These are phyloP conservation scores for Ericerus pela DNA, from an alignment of 1,140 invertebrate species.

Conservation along the genomic window DNA sequence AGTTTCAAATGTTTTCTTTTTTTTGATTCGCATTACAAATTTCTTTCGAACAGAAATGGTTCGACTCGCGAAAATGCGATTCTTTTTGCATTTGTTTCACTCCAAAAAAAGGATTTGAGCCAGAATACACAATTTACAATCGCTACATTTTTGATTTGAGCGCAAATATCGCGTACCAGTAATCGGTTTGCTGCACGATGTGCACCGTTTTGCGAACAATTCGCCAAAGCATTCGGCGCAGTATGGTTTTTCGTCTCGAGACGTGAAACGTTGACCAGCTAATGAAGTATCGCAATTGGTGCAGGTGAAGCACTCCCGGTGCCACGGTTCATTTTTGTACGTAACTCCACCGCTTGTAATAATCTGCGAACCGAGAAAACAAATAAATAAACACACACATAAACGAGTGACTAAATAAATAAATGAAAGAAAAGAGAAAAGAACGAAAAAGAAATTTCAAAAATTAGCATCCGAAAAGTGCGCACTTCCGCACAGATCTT, in stretches of 20 bases:
- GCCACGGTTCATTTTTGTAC: conserved; percentile 99
- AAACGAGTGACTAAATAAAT: not conserved
- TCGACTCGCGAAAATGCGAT: no score
- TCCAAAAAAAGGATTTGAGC: no score
- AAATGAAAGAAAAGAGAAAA: not conserved
- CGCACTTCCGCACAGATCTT: not conserved
- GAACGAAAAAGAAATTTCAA: not conserved
- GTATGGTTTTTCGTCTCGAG: conserved; percentile 95
- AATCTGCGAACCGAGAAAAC: conserved; percentile 50
- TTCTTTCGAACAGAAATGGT: no score
- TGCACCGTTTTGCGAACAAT: conserved; percentile 95
- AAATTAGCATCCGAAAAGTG: not conserved
- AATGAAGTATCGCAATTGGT: conserved; percentile 88
- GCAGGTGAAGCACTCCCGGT: conserved; percentile 97
- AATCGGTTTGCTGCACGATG: conserved; percentile 90
- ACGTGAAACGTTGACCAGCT: conserved; percentile 96
- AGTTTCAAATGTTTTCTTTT: no score
- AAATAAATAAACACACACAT: not conserved
- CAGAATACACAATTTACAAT: no score
- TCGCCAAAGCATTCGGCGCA: conserved; percentile 98
- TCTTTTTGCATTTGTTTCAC: no score
- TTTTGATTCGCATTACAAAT: no score
- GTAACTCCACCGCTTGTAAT: conserved; percentile 97
- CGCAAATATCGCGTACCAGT: no score
- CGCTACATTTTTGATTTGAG: no score